These are phyloP conservation scores for Omphaloscelis lunosa DNA, from an alignment of 2,888 invertebrate species.

Conservation along the genomic window DNA sequence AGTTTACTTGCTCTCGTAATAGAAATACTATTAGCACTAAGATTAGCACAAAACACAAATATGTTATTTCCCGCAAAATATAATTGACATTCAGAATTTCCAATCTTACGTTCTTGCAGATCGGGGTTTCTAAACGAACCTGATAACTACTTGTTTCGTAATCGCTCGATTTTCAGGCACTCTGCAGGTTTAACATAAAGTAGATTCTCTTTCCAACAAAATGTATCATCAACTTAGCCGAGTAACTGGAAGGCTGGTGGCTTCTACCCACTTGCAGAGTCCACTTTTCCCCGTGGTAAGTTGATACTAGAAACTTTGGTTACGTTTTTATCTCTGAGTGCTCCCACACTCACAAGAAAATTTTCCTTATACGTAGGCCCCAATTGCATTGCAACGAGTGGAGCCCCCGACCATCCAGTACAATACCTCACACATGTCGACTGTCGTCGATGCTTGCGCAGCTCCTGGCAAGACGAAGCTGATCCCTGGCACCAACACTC, in stretches of 20 bases:
- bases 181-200: slow-evolving; percentile 59
- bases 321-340: slow-evolving; percentile 48
- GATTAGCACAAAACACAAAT: not conserved
- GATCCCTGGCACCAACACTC: slow-evolving; percentile 86
- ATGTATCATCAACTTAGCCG: slow-evolving; percentile 89
- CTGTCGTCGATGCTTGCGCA: slow-evolving; percentile 82
- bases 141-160: slow-evolving; percentile 87
- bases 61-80: not conserved
- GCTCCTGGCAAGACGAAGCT: slow-evolving; percentile 78
- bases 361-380: slow-evolving; percentile 76
- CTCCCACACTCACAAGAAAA: slow-evolving; percentile 23
- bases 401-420: slow-evolving; percentile 84
- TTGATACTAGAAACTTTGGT: slow-evolving; percentile 58
- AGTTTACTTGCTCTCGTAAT: not conserved
- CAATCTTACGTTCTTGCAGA: slow-evolving; percentile 13
- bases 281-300: slow-evolving; percentile 88
- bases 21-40: not conserved
- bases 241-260: slow-evolving; percentile 85
- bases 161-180: slow-evolving; percentile 78
- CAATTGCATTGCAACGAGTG: slow-evolving; percentile 86
- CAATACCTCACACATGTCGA: slow-evolving; percentile 83
- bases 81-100: not conserved
- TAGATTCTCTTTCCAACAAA: slow-evolving; percentile 66
- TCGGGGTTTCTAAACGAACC: slow-evolving; percentile 72
- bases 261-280: slow-evolving; percentile 82